phyloP scores from a whole-genome alignment of 2,888 invertebrate genomes.

The Drosophila siamana region DNA sequence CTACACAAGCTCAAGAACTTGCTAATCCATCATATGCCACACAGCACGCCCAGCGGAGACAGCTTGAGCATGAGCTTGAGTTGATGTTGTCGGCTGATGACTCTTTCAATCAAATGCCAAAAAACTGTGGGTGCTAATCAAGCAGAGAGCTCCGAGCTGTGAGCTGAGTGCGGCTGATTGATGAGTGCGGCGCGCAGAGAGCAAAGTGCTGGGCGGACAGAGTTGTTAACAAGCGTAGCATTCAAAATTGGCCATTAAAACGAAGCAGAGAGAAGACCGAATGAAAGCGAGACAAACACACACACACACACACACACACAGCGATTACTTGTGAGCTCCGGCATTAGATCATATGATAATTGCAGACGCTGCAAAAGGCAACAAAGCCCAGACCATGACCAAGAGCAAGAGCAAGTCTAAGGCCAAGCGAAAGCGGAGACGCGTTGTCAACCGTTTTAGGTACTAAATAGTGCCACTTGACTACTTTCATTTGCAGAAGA shows the following conservation, averaged over 20 bases:
- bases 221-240: constrained; percentile 13
- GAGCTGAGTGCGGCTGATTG: not conserved
- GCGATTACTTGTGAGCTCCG: not conserved
- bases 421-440: constrained; percentile 16
- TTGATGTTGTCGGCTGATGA: no score
- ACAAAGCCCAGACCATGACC: not conserved
- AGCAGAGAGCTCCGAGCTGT: constrained; percentile 14
- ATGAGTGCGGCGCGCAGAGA: constrained; percentile 12
- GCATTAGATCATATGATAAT: constrained; percentile 19
- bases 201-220: no score
- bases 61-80: no score
- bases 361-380: not conserved
- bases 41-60: constrained; percentile 3
- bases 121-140: constrained; percentile 49
- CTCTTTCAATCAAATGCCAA: constrained; percentile 35
- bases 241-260: constrained; percentile 1
- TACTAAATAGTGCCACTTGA: constrained; percentile 17
- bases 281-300: not conserved
- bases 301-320: not conserved
- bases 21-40: constrained; percentile 43
- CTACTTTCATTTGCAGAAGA: constrained; percentile 22
- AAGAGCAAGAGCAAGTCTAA: not conserved
- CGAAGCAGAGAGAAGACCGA: not conserved
- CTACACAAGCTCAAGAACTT: constrained; percentile 16
- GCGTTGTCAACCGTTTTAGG: constrained; percentile 18